Conservation (phyloP, 2,797 vertebrate genomes). For the Echeneis naucrates region DNA sequence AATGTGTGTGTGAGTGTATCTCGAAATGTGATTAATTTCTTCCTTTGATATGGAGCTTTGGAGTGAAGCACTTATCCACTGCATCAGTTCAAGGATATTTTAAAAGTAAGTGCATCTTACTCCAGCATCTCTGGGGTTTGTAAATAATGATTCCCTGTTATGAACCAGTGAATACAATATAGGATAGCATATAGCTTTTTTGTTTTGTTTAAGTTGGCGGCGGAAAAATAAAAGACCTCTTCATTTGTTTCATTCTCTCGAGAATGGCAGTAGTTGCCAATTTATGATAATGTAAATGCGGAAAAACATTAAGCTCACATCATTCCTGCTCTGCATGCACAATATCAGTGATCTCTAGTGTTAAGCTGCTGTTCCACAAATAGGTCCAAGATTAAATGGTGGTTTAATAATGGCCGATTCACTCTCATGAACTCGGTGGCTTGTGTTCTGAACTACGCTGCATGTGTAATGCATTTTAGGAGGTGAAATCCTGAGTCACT, state of each 20-base stretch:
- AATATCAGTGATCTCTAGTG: neutral
- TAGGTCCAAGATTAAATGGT: neutral
- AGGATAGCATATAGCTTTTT: neutral
- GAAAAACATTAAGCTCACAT: neutral
- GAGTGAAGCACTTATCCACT: neutral
- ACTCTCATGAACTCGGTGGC: slow-evolving; percentile 7
- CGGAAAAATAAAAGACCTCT: neutral
- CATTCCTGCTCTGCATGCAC: neutral
- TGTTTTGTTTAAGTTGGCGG: neutral
- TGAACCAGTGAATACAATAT: too few species aligned
- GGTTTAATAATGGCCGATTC: neutral
- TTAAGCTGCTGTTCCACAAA: neutral
- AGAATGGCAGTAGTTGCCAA: neutral
- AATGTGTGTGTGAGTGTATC: neutral
- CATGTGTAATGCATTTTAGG: slow-evolving; percentile 16
- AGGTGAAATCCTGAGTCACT: slow-evolving; percentile 33
- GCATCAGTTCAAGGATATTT: neutral
- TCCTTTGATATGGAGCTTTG: neutral
- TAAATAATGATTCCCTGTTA: neutral
- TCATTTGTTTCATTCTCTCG: neutral
- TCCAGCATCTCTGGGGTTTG: neutral
- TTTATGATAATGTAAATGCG: neutral
- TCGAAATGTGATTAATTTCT: neutral
- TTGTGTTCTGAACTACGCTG: neutral
- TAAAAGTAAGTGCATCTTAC: neutral